These are phyloP conservation scores for Daubentonia madagascariensis DNA, from an alignment of 2,113 vertebrate genomes.

Conservation along the genomic window DNA sequence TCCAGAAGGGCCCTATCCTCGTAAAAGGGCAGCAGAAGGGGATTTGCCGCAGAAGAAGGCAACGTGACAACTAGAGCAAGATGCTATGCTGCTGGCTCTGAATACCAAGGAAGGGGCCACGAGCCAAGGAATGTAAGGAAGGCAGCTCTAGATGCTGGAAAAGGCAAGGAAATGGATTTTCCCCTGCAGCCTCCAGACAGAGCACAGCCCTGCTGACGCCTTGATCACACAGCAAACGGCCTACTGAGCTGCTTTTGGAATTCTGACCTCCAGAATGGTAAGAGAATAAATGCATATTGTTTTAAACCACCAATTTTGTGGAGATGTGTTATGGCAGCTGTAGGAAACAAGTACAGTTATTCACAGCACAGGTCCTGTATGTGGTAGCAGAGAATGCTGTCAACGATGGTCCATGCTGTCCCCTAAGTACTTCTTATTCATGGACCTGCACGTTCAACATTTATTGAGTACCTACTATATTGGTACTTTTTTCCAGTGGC, in stretches of 20 bases:
- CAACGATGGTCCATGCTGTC: fast-evolving
- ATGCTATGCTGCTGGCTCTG: fast-evolving
- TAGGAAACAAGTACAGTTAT: fast-evolving
- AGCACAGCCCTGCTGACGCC: fast-evolving
- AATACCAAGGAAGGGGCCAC: fast-evolving
- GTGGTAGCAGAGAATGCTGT: fast-evolving
- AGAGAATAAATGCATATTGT: fast-evolving
- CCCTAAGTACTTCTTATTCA: neutral
- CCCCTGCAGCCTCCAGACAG: neutral
- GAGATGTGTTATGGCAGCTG: fast-evolving
- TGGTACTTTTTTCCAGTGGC: too few relatives aligned
- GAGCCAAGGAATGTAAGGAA: fast-evolving
- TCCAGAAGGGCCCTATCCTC: fast-evolving
- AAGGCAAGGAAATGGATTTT: fast-evolving
- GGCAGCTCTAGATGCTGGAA: neutral
- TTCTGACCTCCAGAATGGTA: neutral
- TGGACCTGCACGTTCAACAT: fast-evolving
- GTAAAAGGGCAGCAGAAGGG: neutral
- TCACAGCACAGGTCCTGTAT: fast-evolving
- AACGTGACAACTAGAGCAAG: fast-evolving
- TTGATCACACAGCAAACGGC: neutral
- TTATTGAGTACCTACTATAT: fast-evolving
- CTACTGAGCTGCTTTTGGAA: fast-evolving
- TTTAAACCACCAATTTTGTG: fast-evolving
- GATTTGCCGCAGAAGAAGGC: neutral